Conservation (phyloP, 2,113 vertebrate genomes). For the Pelobates fuscus region DNA sequence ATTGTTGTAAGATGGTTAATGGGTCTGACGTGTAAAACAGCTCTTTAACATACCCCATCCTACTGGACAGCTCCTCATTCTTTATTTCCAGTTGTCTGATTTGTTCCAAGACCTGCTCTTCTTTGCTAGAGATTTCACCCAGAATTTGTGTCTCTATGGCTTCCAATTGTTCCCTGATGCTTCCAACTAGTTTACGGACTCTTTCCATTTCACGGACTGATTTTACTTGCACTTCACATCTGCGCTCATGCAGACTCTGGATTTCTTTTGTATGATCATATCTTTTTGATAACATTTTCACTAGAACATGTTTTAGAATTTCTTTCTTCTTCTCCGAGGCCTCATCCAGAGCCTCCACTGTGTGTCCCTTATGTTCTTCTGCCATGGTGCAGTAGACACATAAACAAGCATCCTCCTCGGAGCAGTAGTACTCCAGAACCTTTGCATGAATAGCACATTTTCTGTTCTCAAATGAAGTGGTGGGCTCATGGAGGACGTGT, state of each 20-base stretch:
- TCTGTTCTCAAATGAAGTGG: constrained; percentile 43
- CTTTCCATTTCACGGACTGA: neutral
- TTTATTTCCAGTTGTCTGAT: too few relatives aligned
- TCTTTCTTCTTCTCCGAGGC: neutral
- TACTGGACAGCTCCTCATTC: too few relatives aligned
- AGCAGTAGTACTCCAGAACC: too few relatives aligned
- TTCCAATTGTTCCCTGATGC: neutral
- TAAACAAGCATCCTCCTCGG: neutral
- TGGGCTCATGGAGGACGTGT: neutral
- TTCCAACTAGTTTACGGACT: neutral
- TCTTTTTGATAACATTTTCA: neutral
- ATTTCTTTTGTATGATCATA: neutral
- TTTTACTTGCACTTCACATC: too few relatives aligned
- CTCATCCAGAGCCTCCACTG: neutral
- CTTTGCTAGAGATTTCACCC: too few relatives aligned
- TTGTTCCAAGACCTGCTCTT: too few relatives aligned
- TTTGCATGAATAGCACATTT: neutral
- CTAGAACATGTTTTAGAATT: neutral
- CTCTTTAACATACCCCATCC: too few relatives aligned
- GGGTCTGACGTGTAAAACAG: too few relatives aligned
- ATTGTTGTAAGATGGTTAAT: too few relatives aligned
- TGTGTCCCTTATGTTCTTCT: neutral
- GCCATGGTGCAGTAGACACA: neutral
- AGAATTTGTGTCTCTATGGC: neutral
- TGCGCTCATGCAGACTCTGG: neutral